phyloP scores from a whole-genome alignment of 2,888 invertebrate genomes.

The Clivina fossor region DNA sequence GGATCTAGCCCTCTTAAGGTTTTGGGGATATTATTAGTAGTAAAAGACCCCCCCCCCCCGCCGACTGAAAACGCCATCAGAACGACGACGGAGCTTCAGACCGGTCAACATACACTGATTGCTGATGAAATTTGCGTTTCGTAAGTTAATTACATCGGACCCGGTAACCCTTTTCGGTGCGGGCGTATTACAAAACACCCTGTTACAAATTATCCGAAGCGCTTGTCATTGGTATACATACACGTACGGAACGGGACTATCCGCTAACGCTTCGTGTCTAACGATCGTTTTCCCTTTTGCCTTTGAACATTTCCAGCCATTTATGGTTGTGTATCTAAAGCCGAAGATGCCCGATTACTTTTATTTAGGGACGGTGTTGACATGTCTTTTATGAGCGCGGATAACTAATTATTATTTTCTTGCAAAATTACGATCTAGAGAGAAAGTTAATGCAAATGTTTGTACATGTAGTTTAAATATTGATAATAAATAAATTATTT shows the following conservation, averaged over 20 bases:
- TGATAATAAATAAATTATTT: too few relatives aligned
- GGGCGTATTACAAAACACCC: slow-evolving; percentile 29
- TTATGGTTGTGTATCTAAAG: too few relatives aligned
- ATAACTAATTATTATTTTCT: too few relatives aligned
- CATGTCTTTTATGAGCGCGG: too few relatives aligned
- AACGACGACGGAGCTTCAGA: slow-evolving; percentile 23
- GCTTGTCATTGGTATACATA: slow-evolving; percentile 10
- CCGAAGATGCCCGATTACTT: too few relatives aligned
- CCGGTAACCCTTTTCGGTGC: slow-evolving; percentile 19
- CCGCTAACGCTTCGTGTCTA: slow-evolving; percentile 14
- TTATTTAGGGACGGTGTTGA: too few relatives aligned
- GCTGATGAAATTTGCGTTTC: slow-evolving; percentile 32
- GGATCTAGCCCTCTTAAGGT: slow-evolving; percentile 23
- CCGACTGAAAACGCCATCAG: too few relatives aligned
- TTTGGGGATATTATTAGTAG: slow-evolving; percentile 29
- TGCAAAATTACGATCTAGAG: too few relatives aligned
- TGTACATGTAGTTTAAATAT: too few relatives aligned
- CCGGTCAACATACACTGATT: slow-evolving; percentile 35
- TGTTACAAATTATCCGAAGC: slow-evolving; percentile 25
- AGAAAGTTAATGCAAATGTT: too few relatives aligned
- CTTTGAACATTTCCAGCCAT: too few relatives aligned
- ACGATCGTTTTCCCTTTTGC: slow-evolving; percentile 26
- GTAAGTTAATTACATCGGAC: slow-evolving; percentile 30
- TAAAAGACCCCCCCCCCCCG: slow-evolving; percentile 18
- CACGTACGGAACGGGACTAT: background rate